Evolutionary conservation across 2,113 vertebrate species (phyloP), one percentile per base, ranked within the genome.

Genomic region (Crotophaga sulcirostris): DNA sequence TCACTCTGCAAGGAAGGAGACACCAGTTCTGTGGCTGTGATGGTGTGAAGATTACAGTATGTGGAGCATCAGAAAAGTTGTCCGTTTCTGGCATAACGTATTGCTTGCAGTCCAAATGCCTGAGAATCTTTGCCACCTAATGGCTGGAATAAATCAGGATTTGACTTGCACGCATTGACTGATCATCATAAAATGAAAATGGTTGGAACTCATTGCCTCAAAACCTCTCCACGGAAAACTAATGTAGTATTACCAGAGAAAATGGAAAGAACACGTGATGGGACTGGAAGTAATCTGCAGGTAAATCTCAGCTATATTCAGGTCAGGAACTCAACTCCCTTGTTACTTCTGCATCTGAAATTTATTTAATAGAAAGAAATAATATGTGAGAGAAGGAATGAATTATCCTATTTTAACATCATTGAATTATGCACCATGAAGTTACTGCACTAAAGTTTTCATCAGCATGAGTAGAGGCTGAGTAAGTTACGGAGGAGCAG

Each of bases 311-410:
- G 64, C 17, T 90, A 31, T 58, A 94, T 84, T 89, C 88, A 90
- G 85, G 68, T 89, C 93, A 96, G 6, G 0, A 91, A 89, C 76
- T 84, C 63, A 87, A 92, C 72, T 92, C 81, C 38, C 83, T 87
- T 90, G 68, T 75, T 92, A 90, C 34, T 93, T 94, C 54, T 2
- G 1, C 87, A 69, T 9, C 60, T 84, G 76, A 78, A 95, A 94
- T 89, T 74, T 88, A 94, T 90, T 95, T 90, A 93, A 93, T 52
- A 93, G 52, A 84, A 89, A 77, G 68, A 96, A 95, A 95, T 87
- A 91, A 89, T 94, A 89, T 62, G 34, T 75, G 73, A 84, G 17
- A 66, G 36, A 92, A 89, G 18, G 93, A 96, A 90, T 69, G 66
- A 73, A 54, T 67, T 75, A 91, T 87, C 67, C 40, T 38, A 74